These are phyloP conservation scores for Tetropium fuscum DNA, from an alignment of 2,888 invertebrate species.

Conservation along the genomic window DNA sequence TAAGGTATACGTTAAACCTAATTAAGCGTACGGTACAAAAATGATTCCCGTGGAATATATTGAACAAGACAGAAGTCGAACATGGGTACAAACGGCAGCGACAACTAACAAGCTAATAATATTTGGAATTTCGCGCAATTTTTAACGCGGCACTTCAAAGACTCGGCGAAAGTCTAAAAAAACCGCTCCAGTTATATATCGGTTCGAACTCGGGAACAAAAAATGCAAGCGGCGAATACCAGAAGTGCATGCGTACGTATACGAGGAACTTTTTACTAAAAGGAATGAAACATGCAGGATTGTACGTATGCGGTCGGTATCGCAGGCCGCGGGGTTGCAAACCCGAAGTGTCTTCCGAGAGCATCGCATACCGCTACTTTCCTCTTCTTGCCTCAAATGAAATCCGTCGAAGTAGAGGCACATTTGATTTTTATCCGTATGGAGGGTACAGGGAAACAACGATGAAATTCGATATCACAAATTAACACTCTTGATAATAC, in stretches of 20 bases:
- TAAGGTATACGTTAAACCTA: slow-evolving; percentile 9
- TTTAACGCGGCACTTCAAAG: slow-evolving; percentile 67
- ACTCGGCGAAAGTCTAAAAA: slow-evolving; percentile 54
- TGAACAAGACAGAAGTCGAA: slow-evolving; percentile 33
- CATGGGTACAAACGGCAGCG: slow-evolving; percentile 45
- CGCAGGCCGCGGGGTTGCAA: slow-evolving; percentile 12
- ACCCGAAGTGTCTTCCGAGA: slow-evolving; percentile 16
- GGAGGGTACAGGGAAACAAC: too few species aligned
- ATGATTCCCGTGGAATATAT: slow-evolving; percentile 30
- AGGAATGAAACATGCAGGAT: slow-evolving; percentile 43
- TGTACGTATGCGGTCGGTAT: slow-evolving; percentile 17
- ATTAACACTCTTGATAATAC: too few species aligned
- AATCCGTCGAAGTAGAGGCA: too few species aligned
- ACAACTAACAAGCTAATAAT: slow-evolving; percentile 66
- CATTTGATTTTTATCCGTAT: too few species aligned
- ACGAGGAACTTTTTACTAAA: slow-evolving; percentile 55
- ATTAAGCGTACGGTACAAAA: slow-evolving; percentile 16
- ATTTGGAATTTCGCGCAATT: slow-evolving; percentile 68
- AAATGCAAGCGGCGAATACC: slow-evolving; percentile 60
- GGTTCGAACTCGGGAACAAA: slow-evolving; percentile 51
- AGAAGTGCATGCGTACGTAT: slow-evolving; percentile 62
- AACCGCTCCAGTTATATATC: slow-evolving; percentile 66
- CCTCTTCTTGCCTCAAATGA: slow-evolving; percentile 16
- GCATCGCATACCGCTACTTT: slow-evolving; percentile 19
- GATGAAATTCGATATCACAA: too few species aligned